phyloP scores from a whole-genome alignment of 2,113 vertebrate species.

The Mus pahari region DNA sequence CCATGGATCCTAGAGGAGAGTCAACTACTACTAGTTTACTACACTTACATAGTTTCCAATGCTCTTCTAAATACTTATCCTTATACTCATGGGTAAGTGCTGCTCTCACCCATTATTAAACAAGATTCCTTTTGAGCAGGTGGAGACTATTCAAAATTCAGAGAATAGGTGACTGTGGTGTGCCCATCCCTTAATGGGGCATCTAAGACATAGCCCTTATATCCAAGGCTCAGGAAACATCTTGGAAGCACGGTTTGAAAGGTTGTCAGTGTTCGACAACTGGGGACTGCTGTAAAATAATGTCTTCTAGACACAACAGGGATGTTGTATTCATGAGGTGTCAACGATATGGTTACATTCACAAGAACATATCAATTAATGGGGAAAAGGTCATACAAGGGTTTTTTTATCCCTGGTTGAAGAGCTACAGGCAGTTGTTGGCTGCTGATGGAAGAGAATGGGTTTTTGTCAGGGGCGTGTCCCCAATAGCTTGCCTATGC shows the following conservation, averaged over 20 bases:
- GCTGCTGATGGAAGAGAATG: not conserved
- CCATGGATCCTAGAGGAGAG: too few relatives aligned
- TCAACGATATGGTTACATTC: not conserved
- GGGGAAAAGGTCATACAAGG: not conserved
- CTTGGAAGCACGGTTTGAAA: not conserved
- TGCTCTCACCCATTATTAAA: not conserved
- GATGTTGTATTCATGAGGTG: not conserved
- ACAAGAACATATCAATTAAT: not conserved
- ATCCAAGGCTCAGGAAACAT: not conserved
- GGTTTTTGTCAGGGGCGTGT: not conserved
- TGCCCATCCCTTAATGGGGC: not conserved
- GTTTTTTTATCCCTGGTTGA: not conserved
- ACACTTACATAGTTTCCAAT: too few relatives aligned
- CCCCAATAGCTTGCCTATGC: not conserved
- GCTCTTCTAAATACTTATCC: too few relatives aligned
- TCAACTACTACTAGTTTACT: not conserved
- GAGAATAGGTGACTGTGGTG: not conserved
- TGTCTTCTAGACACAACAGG: not conserved
- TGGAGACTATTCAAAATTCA: not conserved
- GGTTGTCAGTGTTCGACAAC: not conserved
- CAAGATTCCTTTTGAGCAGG: not conserved
- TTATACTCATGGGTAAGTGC: not conserved
- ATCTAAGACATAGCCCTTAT: not conserved
- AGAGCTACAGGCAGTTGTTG: not conserved
- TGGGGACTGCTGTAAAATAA: not conserved